Evolutionary conservation across 2,797 vertebrate species (phyloP).

Genomic region (Acanthurus leucopareius): DNA sequence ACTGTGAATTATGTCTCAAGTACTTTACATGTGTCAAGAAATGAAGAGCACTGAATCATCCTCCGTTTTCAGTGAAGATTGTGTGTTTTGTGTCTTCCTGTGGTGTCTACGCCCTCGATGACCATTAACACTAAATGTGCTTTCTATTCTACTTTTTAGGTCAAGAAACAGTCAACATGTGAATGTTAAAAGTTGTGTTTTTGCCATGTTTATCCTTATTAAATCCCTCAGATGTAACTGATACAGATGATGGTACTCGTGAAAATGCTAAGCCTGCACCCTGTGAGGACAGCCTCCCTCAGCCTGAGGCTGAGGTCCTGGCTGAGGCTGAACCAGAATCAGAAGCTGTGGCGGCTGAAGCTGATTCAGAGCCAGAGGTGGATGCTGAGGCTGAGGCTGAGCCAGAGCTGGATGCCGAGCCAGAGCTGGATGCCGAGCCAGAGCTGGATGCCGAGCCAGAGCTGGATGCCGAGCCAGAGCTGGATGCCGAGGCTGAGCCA

Average conservation of each 20-base stretch:
- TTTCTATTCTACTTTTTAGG: conserved; percentile 97
- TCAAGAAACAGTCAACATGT: conserved; percentile 93
- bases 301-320: conserved; percentile 85
- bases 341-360: conserved; percentile 64
- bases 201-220: conserved; percentile 99
- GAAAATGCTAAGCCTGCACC: conserved; percentile 98
- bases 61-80: conserved; percentile 89
- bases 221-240: conserved; percentile 99
- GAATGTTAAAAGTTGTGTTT: conserved; percentile 95
- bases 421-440: background rate
- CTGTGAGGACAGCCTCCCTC: conserved; percentile 92
- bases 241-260: conserved; percentile 99
- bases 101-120: conserved; percentile 94
- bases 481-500: no score
- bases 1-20: conserved; percentile 50
- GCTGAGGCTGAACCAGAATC: conserved; percentile 69
- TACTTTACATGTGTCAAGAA: conserved; percentile 63
- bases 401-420: no score
- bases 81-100: conserved; percentile 95
- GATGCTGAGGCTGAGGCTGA: conserved; percentile 47
- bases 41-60: conserved; percentile 84
- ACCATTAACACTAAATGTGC: conserved; percentile 95
- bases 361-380: conserved; percentile 66
- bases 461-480: no score
- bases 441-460: conserved; percentile 42